phyloP scores from a whole-genome alignment of 2,888 invertebrate genomes.

The Apomyelois bistriatella region DNA sequence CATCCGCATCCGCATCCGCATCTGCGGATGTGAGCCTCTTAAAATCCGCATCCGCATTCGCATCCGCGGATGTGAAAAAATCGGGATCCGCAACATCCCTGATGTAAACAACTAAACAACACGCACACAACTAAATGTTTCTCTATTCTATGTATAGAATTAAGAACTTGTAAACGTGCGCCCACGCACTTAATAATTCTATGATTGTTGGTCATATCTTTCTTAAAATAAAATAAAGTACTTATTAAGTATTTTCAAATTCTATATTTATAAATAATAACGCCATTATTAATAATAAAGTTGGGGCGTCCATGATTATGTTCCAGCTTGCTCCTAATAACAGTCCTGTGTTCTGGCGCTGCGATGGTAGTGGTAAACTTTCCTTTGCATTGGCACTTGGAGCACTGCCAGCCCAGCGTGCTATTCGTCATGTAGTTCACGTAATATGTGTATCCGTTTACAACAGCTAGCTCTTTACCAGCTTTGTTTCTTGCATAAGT shows the following conservation, averaged over 20 bases:
- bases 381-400: conserved; percentile 17
- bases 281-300: conserved; percentile 19
- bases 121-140: no score
- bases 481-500: neutral
- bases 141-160: no score
- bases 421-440: neutral
- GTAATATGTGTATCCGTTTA: conserved; percentile 23
- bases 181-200: no score
- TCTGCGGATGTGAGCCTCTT: no score
- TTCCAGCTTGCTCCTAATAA: conserved; percentile 8
- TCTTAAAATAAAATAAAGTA: no score
- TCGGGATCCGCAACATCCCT: no score
- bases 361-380: conserved; percentile 3
- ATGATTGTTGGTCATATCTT: no score
- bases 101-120: no score
- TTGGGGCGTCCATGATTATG: conserved; percentile 23
- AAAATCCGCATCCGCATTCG: no score
- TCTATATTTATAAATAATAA: neutral
- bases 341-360: neutral
- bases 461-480: neutral
- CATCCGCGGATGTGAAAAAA: no score
- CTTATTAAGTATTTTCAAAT: neutral
- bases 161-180: no score
- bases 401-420: conserved; percentile 16
- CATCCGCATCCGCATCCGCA: no score